A percentile compares a stretch with the other conserved stretches of the same genome.
Conservation (phyloP, 2,797 vertebrate species). For the Hydrolagus colliei region DNA sequence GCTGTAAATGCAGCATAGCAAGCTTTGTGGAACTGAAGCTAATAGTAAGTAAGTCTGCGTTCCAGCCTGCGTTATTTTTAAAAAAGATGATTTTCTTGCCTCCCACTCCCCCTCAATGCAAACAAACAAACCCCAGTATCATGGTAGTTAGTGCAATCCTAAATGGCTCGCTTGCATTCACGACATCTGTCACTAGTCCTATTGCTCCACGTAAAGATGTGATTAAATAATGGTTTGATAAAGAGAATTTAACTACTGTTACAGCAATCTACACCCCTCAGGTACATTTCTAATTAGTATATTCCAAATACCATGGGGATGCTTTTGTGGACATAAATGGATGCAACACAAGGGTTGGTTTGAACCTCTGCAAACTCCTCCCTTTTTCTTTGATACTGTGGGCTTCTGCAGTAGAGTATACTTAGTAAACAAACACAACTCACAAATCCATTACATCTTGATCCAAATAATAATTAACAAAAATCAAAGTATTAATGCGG, state of each 20-base stretch:
- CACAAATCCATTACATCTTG: conserved; percentile 51
- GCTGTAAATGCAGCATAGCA: neutral
- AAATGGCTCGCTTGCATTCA: neutral
- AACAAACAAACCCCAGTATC: neutral
- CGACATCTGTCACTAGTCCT: neutral
- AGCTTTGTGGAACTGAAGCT: neutral
- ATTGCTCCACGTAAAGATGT: neutral
- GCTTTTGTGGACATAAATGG: neutral
- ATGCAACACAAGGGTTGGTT: neutral
- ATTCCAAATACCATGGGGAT: neutral
- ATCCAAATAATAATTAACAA: conserved; percentile 42
- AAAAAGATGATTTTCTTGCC: too few relatives aligned
- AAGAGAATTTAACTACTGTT: neutral
- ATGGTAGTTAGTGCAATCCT: neutral
- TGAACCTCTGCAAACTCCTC: neutral
- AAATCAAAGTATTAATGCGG: conserved; percentile 41
- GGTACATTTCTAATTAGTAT: conserved; percentile 4
- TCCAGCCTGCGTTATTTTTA: neutral
- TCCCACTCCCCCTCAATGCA: neutral
- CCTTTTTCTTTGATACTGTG: conserved; percentile 49
- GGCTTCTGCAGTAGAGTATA: conserved; percentile 61
- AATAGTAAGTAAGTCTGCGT: neutral
- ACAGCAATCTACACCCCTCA: neutral
- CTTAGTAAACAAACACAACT: conserved; percentile 45
- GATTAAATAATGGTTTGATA: conserved; percentile 1